Percentiles rank a stretch among this genome's conserved stretches.
These are phyloP conservation scores for Cyprinodon diabolis DNA, from an alignment of 2,797 vertebrate species.

Conservation along the genomic window DNA sequence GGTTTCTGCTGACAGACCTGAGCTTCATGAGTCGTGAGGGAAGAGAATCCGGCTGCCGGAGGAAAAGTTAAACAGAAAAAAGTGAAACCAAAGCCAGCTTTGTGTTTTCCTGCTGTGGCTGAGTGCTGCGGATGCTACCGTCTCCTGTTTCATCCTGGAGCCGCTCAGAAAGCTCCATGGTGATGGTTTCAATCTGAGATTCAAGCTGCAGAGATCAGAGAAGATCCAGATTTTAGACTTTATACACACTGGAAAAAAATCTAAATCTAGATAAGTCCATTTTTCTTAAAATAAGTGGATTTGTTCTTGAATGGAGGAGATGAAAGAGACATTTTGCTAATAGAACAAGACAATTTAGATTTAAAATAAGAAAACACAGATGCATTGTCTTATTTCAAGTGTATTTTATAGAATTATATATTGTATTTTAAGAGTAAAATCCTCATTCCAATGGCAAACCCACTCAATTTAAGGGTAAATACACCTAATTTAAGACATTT, in stretches of 20 bases:
- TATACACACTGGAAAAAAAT: not conserved
- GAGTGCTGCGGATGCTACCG: not conserved
- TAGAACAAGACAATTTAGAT: too few relatives aligned
- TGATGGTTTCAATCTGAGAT: constrained; percentile 84
- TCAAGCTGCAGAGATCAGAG: constrained; percentile 78
- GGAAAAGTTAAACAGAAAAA: not conserved
- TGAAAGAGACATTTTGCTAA: too few relatives aligned
- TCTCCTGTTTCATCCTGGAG: constrained; percentile 72
- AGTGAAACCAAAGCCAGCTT: not conserved
- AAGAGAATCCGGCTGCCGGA: not conserved
- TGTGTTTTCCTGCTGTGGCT: not conserved
- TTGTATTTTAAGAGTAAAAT: too few relatives aligned
- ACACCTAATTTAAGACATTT: too few relatives aligned
- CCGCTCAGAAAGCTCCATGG: constrained; percentile 83
- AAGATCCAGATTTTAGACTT: not conserved
- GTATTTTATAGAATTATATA: too few relatives aligned
- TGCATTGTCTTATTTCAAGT: too few relatives aligned
- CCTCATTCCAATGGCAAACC: too few relatives aligned
- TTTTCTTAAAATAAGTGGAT: too few relatives aligned
- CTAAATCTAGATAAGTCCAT: too few relatives aligned
- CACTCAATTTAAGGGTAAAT: too few relatives aligned
- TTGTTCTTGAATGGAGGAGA: too few relatives aligned
- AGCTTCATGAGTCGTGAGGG: constrained; percentile 65
- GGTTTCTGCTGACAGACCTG: constrained; percentile 32
- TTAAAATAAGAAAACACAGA: too few relatives aligned